A percentile compares a stretch with the other conserved stretches of the same genome.
phyloP scores from a whole-genome alignment of 2,113 vertebrate species.

The Geococcyx californianus region DNA sequence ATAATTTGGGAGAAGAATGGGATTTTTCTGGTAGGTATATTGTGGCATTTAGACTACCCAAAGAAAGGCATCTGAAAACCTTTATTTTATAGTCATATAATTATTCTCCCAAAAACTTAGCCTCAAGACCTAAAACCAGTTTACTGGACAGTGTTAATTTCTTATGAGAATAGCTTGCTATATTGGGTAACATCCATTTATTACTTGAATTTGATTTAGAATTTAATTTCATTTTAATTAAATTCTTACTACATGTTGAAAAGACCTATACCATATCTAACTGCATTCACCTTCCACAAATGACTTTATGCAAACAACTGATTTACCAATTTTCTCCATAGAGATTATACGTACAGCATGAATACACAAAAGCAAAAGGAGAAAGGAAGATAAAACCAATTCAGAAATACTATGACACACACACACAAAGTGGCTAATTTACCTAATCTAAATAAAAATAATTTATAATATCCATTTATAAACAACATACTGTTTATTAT shows the following conservation, averaged over 20 bases:
- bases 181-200: constrained; percentile 27
- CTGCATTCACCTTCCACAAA: constrained; percentile 29
- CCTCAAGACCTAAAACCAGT: constrained; percentile 35
- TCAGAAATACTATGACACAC: neutral
- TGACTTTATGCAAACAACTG: constrained; percentile 19
- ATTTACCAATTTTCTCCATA: constrained; percentile 2
- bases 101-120: constrained; percentile 20
- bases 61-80: neutral
- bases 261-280: constrained; percentile 24
- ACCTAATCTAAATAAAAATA: neutral
- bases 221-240: constrained; percentile 62
- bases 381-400: neutral
- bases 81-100: neutral
- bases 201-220: constrained; percentile 48
- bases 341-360: neutral
- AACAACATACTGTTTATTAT: neutral
- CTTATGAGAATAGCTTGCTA: constrained; percentile 6
- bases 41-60: neutral
- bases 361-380: constrained; percentile 3
- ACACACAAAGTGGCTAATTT: neutral
- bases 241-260: constrained; percentile 20
- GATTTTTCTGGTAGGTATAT: neutral
- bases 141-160: constrained; percentile 42
- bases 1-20: neutral
- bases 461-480: neutral